These are phyloP conservation scores for Erebia ligea DNA, from an alignment of 2,888 invertebrate genomes.

Conservation along the genomic window DNA sequence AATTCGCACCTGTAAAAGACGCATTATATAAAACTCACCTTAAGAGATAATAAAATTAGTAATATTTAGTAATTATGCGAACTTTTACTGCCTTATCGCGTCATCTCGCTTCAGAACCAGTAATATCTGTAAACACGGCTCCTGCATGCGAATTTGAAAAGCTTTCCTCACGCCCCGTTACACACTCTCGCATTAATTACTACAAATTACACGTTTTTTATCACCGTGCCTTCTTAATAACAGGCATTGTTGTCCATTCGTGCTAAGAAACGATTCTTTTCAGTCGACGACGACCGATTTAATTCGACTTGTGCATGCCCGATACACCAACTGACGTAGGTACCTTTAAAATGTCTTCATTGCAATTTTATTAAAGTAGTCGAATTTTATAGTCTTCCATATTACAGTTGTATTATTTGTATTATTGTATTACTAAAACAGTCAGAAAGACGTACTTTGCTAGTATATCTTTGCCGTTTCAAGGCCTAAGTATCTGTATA, in stretches of 20 bases:
- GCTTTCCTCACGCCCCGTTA: slow-evolving; percentile 77
- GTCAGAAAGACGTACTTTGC: too few relatives aligned
- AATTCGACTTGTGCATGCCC: slow-evolving; percentile 73
- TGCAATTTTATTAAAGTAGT: slow-evolving; percentile 46
- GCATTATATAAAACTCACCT: slow-evolving; percentile 49
- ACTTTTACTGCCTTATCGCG: slow-evolving; percentile 61
- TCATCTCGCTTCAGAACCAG: slow-evolving; percentile 62
- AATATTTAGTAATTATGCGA: slow-evolving; percentile 67
- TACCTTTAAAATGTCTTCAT: slow-evolving; percentile 61
- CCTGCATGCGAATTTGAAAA: slow-evolving; percentile 71
- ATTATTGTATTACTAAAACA: too few relatives aligned
- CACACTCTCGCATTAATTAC: slow-evolving; percentile 74
- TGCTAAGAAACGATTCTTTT: slow-evolving; percentile 78
- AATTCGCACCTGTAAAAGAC: neutral
- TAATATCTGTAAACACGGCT: slow-evolving; percentile 64
- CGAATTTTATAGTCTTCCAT: neutral
- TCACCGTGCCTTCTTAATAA: slow-evolving; percentile 77
- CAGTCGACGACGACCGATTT: slow-evolving; percentile 76
- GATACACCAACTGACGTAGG: slow-evolving; percentile 50
- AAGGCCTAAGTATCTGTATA: too few relatives aligned
- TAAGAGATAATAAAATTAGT: slow-evolving; percentile 67
- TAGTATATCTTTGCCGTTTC: too few relatives aligned
- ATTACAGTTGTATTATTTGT: too few relatives aligned
- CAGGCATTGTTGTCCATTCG: slow-evolving; percentile 79
- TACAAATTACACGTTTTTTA: slow-evolving; percentile 78